These are phyloP conservation scores for Homalodisca vitripennis DNA, from an alignment of 1,140 invertebrate genomes.

Conservation along the genomic window DNA sequence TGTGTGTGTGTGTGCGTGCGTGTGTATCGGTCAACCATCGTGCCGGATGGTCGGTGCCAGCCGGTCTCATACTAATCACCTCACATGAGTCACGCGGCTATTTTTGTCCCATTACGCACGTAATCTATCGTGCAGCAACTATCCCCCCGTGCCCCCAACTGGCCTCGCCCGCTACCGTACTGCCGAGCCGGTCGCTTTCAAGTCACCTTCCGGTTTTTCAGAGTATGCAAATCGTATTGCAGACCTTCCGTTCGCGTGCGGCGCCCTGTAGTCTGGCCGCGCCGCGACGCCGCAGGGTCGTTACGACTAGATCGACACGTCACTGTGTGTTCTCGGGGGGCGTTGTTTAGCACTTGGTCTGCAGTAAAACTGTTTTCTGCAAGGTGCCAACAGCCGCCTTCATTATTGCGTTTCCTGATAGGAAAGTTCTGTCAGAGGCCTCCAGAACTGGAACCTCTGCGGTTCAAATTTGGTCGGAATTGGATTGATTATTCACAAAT, in stretches of 20 bases:
- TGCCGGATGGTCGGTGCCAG: not conserved
- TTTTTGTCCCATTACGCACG: constrained; percentile 13
- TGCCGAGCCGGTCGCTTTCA: too few species aligned
- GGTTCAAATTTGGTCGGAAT: too few species aligned
- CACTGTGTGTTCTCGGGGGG: too few species aligned
- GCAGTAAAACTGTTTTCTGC: too few species aligned
- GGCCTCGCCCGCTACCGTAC: not conserved
- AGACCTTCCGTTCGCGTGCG: too few species aligned
- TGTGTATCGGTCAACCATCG: not conserved
- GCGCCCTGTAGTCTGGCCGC: not conserved
- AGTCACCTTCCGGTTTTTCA: constrained; percentile 11
- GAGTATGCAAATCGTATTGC: not conserved
- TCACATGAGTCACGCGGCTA: constrained; percentile 14
- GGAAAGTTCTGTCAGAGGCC: too few species aligned
- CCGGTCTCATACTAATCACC: constrained; percentile 15
- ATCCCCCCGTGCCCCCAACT: not conserved
- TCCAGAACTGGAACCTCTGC: too few species aligned
- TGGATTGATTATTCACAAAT: too few species aligned
- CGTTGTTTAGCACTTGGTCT: too few species aligned
- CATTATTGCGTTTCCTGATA: too few species aligned
- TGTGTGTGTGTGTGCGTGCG: not conserved
- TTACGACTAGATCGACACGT: not conserved
- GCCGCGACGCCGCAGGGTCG: not conserved
- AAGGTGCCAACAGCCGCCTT: too few species aligned
- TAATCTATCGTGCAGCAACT: constrained; percentile 4